These are phyloP conservation scores for Dolichotis patagonum DNA, from an alignment of 2,113 vertebrate genomes.

Conservation along the genomic window DNA sequence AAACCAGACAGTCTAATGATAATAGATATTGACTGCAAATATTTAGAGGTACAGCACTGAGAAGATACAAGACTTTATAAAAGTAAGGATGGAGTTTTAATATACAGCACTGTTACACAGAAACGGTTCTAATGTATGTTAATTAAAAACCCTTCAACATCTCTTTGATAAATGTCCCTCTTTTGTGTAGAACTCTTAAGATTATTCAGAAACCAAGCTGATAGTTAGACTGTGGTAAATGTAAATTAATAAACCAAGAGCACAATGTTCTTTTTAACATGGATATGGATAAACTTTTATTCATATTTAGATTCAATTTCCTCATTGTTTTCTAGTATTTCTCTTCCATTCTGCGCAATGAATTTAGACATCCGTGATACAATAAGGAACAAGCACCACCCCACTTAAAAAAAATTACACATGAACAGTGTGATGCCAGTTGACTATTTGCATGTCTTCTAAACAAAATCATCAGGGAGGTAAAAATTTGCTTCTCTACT, in stretches of 20 bases:
- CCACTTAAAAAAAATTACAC: not conserved
- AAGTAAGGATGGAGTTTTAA: slow-evolving; percentile 79
- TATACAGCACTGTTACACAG: slow-evolving; percentile 47
- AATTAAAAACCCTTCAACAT: slow-evolving; percentile 59
- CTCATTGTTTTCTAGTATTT: not conserved
- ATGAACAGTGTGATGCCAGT: not conserved
- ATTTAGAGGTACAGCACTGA: slow-evolving; percentile 65
- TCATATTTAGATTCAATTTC: not conserved
- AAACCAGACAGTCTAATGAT: slow-evolving; percentile 31
- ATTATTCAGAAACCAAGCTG: slow-evolving; percentile 30
- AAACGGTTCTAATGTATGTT: slow-evolving; percentile 57
- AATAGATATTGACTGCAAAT: slow-evolving; percentile 70
- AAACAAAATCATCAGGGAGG: not conserved
- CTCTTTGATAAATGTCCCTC: slow-evolving; percentile 47
- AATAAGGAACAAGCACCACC: not conserved
- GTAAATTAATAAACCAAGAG: slow-evolving; percentile 42
- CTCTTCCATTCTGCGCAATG: not conserved
- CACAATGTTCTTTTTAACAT: not conserved
- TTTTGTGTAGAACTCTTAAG: slow-evolving; percentile 50
- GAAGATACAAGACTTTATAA: slow-evolving; percentile 68
- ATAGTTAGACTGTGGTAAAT: slow-evolving; percentile 33
- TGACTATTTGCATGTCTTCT: not conserved
- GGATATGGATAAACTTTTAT: not conserved
- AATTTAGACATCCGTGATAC: not conserved
- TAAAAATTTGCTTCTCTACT: not conserved